A percentile compares a stretch with the other conserved stretches of the same genome.
Conservation (phyloP, 2,888 invertebrate genomes). For the Agrotis segetum region DNA sequence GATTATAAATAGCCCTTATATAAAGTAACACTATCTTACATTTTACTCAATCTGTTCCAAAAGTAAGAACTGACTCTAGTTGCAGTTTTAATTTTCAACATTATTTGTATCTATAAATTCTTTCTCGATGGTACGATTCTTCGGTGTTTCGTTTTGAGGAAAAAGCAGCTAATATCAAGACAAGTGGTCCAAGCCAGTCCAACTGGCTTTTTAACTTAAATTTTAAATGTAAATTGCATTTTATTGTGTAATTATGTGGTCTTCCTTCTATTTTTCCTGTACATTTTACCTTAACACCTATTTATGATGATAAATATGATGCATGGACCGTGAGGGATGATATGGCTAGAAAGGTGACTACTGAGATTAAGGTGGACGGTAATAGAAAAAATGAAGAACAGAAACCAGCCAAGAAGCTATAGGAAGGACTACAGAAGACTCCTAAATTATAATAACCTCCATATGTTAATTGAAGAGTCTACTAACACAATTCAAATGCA, state of each 20-base stretch:
- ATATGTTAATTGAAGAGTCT: background rate
- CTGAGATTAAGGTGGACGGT: no score
- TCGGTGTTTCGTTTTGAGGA: constrained; percentile 16
- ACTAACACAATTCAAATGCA: constrained; percentile 15
- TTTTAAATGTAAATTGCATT: constrained; percentile 28
- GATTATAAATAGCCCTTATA: no score
- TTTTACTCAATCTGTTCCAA: no score
- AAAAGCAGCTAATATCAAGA: constrained; percentile 10
- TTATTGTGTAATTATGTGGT: constrained; percentile 14
- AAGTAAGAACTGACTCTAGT: no score
- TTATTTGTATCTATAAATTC: background rate
- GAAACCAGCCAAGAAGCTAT: background rate
- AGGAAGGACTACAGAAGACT: no score
- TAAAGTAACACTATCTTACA: no score
- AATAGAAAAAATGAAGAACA: no score
- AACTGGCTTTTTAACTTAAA: constrained; percentile 1
- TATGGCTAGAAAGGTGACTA: background rate
- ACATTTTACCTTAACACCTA: constrained; percentile 24
- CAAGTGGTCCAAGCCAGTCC: background rate
- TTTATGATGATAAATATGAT: background rate
- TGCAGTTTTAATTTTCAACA: no score
- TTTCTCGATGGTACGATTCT: background rate
- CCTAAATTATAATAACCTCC: background rate
- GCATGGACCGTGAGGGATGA: background rate
- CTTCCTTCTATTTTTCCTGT: constrained; percentile 26